Conservation (phyloP, 2,113 vertebrate species). For the Callorhinus ursinus region DNA sequence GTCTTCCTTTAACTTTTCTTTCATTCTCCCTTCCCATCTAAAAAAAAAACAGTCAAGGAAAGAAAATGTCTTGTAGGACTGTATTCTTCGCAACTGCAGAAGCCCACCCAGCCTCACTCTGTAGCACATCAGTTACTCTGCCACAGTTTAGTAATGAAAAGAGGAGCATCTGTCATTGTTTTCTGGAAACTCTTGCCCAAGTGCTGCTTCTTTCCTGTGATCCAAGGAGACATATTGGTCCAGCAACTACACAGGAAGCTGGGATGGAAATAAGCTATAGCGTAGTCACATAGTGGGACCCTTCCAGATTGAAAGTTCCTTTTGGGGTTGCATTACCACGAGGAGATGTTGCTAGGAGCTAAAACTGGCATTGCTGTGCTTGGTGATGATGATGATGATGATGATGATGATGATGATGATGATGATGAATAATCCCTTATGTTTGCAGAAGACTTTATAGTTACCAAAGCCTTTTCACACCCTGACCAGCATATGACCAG, state of each 20-base stretch:
- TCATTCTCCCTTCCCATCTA: not conserved
- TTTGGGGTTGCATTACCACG: not conserved
- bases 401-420: not conserved
- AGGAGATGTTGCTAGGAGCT: constrained; percentile 33
- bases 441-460: constrained; percentile 28
- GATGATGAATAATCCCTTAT: not conserved
- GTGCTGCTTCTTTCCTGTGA: constrained; percentile 1
- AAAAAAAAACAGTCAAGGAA: not conserved
- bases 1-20: constrained; percentile 46
- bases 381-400: not conserved
- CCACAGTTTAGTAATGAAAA: not conserved
- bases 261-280: not conserved
- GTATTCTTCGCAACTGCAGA: not conserved
- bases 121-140: not conserved
- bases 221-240: not conserved
- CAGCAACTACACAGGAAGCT: constrained; percentile 5
- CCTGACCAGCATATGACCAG: not conserved
- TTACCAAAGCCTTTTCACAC: constrained; percentile 56
- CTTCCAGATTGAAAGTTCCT: constrained; percentile 2
- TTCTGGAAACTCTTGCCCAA: not conserved
- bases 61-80: not conserved
- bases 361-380: not conserved
- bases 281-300: not conserved
- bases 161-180: constrained; percentile 13
- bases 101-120: not conserved